phyloP scores from a whole-genome alignment of 2,113 vertebrate genomes.

The Rattus rattus region DNA sequence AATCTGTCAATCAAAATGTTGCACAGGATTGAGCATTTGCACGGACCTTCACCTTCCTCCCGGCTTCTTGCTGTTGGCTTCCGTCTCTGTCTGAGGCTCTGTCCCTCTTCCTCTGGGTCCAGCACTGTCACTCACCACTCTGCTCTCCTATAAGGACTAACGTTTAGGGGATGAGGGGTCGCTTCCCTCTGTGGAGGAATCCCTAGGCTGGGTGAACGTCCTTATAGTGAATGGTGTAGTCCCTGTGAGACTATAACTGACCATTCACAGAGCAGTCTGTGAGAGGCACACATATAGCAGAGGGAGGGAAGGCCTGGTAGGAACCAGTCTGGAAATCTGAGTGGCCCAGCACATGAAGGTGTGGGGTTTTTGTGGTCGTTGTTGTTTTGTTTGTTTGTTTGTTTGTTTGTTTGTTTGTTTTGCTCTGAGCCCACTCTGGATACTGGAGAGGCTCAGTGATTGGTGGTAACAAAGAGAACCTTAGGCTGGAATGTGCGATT shows the following conservation, averaged over 20 bases:
- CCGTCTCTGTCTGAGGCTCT: background rate
- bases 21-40: background rate
- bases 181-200: background rate
- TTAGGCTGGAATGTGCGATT: background rate
- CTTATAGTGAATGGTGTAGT: background rate
- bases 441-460: background rate
- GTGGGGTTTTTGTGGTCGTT: too few species aligned
- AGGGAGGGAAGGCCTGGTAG: background rate
- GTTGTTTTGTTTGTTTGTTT: too few species aligned
- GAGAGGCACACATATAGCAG: background rate
- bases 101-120: fast-evolving
- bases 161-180: background rate
- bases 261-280: background rate
- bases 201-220: too few species aligned
- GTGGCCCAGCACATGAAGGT: background rate
- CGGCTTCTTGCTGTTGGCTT: too few species aligned
- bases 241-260: background rate
- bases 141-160: background rate
- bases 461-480: background rate
- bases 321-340: background rate
- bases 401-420: background rate
- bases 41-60: background rate
- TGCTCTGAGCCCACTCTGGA: too few species aligned
- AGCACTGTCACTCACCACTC: background rate
- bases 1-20: background rate